A percentile compares a stretch with the other conserved stretches of the same genome.
These are phyloP conservation scores for Galemys pyrenaicus DNA, from an alignment of 2,113 vertebrate species.

Conservation along the genomic window DNA sequence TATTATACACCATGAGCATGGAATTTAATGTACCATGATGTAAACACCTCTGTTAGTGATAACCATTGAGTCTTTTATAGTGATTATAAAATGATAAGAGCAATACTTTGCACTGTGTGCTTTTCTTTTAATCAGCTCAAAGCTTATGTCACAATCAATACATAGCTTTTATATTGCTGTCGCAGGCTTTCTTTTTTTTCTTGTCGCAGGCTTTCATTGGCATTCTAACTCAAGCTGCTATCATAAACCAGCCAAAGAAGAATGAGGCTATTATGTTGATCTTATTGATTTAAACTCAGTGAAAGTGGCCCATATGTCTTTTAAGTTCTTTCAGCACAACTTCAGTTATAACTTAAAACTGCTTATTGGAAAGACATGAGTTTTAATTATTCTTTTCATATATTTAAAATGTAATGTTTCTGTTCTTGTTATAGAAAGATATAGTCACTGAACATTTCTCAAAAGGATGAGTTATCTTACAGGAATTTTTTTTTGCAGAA, in stretches of 20 bases:
- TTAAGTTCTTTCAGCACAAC: constrained; percentile 40
- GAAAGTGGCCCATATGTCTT: constrained; percentile 65
- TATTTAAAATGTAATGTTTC: constrained; percentile 46
- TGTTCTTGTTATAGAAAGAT: constrained; percentile 25
- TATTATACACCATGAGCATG: too few species aligned
- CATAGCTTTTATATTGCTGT: constrained; percentile 49
- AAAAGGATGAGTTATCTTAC: neutral
- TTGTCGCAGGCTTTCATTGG: constrained; percentile 51
- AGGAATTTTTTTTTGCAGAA: neutral
- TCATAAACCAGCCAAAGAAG: constrained; percentile 70
- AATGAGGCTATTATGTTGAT: constrained; percentile 65
- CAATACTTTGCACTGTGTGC: constrained; percentile 73
- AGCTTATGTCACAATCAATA: constrained; percentile 63
- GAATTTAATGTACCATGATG: neutral
- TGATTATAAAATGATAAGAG: constrained; percentile 74
- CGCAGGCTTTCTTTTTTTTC: constrained; percentile 22
- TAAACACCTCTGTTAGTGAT: constrained; percentile 63
- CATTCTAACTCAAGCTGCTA: constrained; percentile 66
- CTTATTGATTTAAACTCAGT: constrained; percentile 71
- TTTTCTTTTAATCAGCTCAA: constrained; percentile 68
- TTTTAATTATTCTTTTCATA: neutral
- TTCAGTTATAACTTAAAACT: constrained; percentile 56
- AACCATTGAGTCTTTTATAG: constrained; percentile 61
- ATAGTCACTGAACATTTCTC: neutral
- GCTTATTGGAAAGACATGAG: neutral